Base-by-base conservation (phyloP, 23 tunicate genomes). In the Styela clava region DNA sequence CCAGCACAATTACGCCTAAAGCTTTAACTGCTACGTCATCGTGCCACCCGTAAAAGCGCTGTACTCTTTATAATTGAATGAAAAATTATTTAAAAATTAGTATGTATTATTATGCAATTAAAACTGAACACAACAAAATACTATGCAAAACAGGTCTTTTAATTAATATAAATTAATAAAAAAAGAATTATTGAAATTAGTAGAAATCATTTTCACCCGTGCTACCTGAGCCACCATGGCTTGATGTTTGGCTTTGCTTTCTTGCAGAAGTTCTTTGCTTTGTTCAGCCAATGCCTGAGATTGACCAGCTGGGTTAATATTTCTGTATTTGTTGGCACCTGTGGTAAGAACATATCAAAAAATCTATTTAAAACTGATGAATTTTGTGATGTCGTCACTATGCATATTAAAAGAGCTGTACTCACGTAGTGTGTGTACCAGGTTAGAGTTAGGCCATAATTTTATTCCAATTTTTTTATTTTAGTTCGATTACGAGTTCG, bases 171-270 rank as follows among this genome's bases (percentile, higher is more conserved):
- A 44, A 44, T 44, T 44, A 44, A 5, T 44, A 44, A 5, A 12
- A 12, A 44, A 44, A 5, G 7, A 44, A 44, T 12, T 31, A 62
- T 27, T 23, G n/a, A 16, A 1, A 76, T 44, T 44, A 76, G 65
- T 52, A 36, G 24, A 76, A 76, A 44, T 26, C 26, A 21, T 21
- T 20, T 76, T 76, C 81, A 76, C 81, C 81, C 81, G 67, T 36
- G 81, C 81, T 84, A 90, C 96, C 84, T 90, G 96, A 28, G 89
- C 96, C 28, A 90, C 73, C 96, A 90, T 85, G 3, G 96, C 89
- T 52, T 82, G 89, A 76, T 90, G 96, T 36, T 90, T 90, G 28
- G 96, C 96, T 74, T 90, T 90, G 84, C 89, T 90, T 62, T 85
- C 86, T 63, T 90, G 96, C 21, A 85, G 65, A 31, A 85, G 82